Base-by-base conservation (phyloP, 2,113 vertebrate genomes). In the Dolichotis patagonum region DNA sequence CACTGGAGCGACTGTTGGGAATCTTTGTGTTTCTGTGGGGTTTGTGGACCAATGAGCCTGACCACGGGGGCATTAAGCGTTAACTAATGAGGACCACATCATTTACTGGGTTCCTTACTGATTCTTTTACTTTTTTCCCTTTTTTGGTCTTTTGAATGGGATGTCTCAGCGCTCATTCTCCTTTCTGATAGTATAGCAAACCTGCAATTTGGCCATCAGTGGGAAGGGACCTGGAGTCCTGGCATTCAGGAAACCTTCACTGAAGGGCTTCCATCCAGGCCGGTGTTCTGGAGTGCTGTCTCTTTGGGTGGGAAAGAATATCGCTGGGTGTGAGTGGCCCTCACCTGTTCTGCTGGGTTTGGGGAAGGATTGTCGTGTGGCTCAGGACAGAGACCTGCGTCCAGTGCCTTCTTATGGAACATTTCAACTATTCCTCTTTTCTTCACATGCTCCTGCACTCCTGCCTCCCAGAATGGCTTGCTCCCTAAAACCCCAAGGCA, bases 401-500 rank as follows among this genome's bases (percentile, higher is more conserved):
- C 16, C 43, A 28, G 49, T 3, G 63, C 16, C 14, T 91, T 56
- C 52, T 63, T 43, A 52, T 9, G 12, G 3, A 41, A 78, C 43
- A 56, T 88, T 88, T 78, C 13, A 49, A 38, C 9, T 56, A 85
- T 56, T 63, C 38, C 4, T 43, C 16, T 52, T 49, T 82, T 56
- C 41, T n/a, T 38, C n/a, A 26, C 2, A 7, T 49, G 4, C 5
- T 0, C n/a, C 41, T 63, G 14, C 4, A 22, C 8, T 22, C 24
- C 52, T 41, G 35, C 10, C 28, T 56, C 73, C 43, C 43, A n/a
- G 52, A 63, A 73, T 60, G 52, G 46, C 30, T 49, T 67, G 38
- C 38, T 16, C 2, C 26, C n/a, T 75, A n/a, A 58, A 32, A 43
- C 89, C 13, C 32, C 0, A 12, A 69, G 35, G 69, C 13, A 22